Evolutionary conservation across 1,140 invertebrate species (phyloP), one percentile per base, ranked within the genome.

Genomic region (Antheraea pernyi): DNA sequence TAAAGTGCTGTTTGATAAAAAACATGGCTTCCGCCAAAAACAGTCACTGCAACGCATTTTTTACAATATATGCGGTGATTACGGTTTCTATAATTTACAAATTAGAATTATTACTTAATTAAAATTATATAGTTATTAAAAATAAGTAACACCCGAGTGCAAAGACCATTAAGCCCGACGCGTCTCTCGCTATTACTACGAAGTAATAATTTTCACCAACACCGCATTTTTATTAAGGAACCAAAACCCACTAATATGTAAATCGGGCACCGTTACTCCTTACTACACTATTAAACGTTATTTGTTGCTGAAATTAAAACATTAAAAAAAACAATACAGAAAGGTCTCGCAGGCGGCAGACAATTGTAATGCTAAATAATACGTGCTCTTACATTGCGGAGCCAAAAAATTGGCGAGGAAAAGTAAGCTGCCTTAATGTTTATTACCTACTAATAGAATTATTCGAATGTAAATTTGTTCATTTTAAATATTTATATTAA

Each of bases 291-390:
- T 83, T 78, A 79, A 83, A 78, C 74, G 79, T 84, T 86, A 82
- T 86, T 85, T 85, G 83, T 85, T 80, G 86, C 70, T 75, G 76
- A 84, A 89, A 89, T 89, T 86, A 88, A 89, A 90, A 88, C 83
- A 83, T 78, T 76, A 78, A 83, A 84, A 61, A 76, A 73, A 72
- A 81, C 79, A 73, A 68, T 59, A 74, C 59, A 71, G 59, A 61
- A 67, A 68, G 67, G 61, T 67, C 74, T 76, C 66, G 68, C 64
- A 61, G 72, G 62, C 69, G 72, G 75, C 78, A 83, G 82, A 84
- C 84, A 79, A 85, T 89, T 89, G 85, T 89, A 65, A 89, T 89
- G 86, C 82, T 86, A 89, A 86, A 75, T 76, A 73, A 48, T 66
- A 59, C 66, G 46, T 69, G 72, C 71, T 30, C n/a, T 76, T 69